A percentile compares a stretch with the other conserved stretches of the same genome.
These are phyloP conservation scores for Pseudomyrmex cubaensis DNA, from an alignment of 1,140 invertebrate genomes.

Conservation along the genomic window DNA sequence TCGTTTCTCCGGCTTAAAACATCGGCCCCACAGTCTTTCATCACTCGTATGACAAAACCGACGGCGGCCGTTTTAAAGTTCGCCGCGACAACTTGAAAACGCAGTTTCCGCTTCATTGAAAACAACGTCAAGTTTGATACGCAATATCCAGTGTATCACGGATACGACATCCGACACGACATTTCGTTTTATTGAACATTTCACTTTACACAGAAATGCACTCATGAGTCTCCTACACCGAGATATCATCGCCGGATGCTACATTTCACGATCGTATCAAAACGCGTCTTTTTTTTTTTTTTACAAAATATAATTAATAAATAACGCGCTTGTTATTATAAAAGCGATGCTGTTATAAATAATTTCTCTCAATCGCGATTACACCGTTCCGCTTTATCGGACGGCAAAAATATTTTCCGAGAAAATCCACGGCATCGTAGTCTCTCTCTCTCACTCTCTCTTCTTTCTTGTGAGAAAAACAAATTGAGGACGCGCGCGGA, in stretches of 20 bases:
- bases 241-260: constrained; percentile 12
- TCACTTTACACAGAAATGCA: constrained; percentile 48
- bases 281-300: neutral
- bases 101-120: constrained; percentile 54
- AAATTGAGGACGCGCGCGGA: neutral
- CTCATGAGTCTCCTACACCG: constrained; percentile 15
- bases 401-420: too few species aligned
- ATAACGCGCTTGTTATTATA: too few species aligned
- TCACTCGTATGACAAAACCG: constrained; percentile 33
- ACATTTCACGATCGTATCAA: constrained; percentile 39
- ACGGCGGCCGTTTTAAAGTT: constrained; percentile 30
- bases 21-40: constrained; percentile 2
- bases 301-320: too few species aligned
- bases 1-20: constrained; percentile 18
- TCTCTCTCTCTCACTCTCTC: too few species aligned
- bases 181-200: constrained; percentile 54
- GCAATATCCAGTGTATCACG: constrained; percentile 50
- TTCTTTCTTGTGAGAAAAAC: neutral
- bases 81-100: constrained; percentile 53
- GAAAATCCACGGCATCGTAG: too few species aligned
- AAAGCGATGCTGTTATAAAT: too few species aligned
- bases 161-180: constrained; percentile 48
- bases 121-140: constrained; percentile 52
- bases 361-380: too few species aligned
- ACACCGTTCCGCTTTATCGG: too few species aligned